Evolutionary conservation across 2,797 vertebrate species (phyloP).

Genomic region (Zalophus californianus): DNA sequence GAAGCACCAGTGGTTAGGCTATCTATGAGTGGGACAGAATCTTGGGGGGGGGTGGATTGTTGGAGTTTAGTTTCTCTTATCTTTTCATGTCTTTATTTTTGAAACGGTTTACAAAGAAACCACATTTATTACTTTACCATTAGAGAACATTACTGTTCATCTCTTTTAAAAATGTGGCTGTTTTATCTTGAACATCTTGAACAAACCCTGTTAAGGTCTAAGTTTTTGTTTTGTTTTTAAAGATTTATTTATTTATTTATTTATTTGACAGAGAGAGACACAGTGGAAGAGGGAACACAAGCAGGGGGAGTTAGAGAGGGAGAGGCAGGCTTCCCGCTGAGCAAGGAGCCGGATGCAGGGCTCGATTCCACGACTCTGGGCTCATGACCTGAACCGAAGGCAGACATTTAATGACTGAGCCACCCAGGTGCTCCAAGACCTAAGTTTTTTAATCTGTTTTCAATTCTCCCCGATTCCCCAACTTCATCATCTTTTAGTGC

Average conservation of each 20-base stretch:
- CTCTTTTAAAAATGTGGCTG: not conserved
- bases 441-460: not conserved
- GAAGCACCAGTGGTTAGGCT: not conserved
- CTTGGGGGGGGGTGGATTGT: accelerated
- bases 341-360: no score
- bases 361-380: no score
- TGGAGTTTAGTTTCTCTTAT: slow-evolving; percentile 7
- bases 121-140: not conserved
- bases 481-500: not conserved
- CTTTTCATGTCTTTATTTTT: slow-evolving; percentile 9
- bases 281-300: no score
- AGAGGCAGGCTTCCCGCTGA: no score
- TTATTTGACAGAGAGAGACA: no score
- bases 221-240: not conserved
- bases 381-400: no score
- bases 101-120: not conserved
- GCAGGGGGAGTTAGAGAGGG: no score
- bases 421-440: no score
- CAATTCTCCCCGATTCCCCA: not conserved
- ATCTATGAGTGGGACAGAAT: not conserved
- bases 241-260: no score
- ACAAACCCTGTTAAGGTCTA: not conserved
- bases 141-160: not conserved
- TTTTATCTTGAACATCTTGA: not conserved
- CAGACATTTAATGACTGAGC: no score